A percentile compares a stretch with the other conserved stretches of the same genome.
Conservation (phyloP, 2,113 vertebrate genomes). For the Paradoxurus hermaphroditus region DNA sequence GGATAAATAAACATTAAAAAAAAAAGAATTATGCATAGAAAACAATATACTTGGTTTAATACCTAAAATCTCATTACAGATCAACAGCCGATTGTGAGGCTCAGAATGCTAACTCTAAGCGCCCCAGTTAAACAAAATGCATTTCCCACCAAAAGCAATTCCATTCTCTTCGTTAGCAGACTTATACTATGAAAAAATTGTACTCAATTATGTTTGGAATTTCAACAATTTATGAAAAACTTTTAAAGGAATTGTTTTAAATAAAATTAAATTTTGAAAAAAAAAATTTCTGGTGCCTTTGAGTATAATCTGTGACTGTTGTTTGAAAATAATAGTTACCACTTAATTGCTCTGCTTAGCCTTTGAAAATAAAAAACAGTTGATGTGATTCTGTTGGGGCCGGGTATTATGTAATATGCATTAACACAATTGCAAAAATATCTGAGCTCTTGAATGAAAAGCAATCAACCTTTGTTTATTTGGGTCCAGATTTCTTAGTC, state of each 20-base stretch:
- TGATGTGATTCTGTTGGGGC: neutral
- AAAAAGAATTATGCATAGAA: neutral
- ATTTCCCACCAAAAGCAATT: neutral
- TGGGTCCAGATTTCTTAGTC: neutral
- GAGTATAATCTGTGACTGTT: neutral
- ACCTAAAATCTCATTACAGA: neutral
- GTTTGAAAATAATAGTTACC: neutral
- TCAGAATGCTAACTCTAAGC: neutral
- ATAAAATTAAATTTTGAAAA: conserved; percentile 55
- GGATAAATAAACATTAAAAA: too few relatives aligned
- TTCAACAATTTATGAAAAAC: neutral
- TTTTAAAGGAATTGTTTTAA: neutral
- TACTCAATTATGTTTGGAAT: neutral
- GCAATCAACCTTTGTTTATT: neutral
- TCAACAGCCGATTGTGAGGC: neutral
- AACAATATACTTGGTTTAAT: neutral
- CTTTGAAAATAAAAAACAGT: neutral
- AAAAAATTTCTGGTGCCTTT: conserved; percentile 10
- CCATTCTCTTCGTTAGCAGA: neutral
- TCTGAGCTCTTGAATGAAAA: neutral
- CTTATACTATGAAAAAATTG: neutral
- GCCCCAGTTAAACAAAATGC: neutral
- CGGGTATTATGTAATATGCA: neutral
- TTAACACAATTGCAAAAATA: neutral
- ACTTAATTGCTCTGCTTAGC: neutral